Conservation (phyloP, 2,888 invertebrate genomes). For the Pseudanteris insignis region DNA sequence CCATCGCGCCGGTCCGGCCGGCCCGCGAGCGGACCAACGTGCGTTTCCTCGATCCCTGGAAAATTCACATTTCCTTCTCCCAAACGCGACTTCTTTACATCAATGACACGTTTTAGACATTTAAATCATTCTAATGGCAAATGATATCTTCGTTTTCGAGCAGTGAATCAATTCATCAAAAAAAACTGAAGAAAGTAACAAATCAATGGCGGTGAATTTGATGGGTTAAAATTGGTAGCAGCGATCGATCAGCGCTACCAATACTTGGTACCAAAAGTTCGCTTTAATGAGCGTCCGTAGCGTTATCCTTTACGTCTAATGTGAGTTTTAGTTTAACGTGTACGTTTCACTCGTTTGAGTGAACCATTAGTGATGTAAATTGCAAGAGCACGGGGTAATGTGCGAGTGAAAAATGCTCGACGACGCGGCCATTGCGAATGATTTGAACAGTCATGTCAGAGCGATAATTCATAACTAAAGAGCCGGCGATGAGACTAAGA, state of each 20-base stretch:
- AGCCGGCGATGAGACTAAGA: constrained; percentile 45
- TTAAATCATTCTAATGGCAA: constrained; percentile 40
- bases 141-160: too few species aligned
- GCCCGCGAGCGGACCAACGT: constrained; percentile 56
- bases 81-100: constrained; percentile 30
- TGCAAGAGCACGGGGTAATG: constrained; percentile 23
- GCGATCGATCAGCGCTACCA: background rate
- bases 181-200: too few species aligned
- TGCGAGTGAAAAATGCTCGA: constrained; percentile 19
- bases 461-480: constrained; percentile 44
- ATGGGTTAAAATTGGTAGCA: too few species aligned
- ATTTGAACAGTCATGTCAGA: constrained; percentile 43
- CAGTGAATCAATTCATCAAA: too few species aligned
- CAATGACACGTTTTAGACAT: constrained; percentile 24
- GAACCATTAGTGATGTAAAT: constrained; percentile 41
- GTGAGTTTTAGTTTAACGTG: constrained; percentile 20
- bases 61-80: constrained; percentile 40
- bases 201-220: too few species aligned
- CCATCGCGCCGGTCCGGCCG: constrained; percentile 66
- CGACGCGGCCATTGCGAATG: constrained; percentile 37
- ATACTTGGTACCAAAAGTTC: constrained; percentile 6
- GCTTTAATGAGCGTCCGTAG: too few species aligned
- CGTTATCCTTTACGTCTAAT: too few species aligned
- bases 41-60: constrained; percentile 56
- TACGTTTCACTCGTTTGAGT: constrained; percentile 22